Conservation (phyloP, 2,113 vertebrate genomes). For the Aptenodytes forsteri region DNA sequence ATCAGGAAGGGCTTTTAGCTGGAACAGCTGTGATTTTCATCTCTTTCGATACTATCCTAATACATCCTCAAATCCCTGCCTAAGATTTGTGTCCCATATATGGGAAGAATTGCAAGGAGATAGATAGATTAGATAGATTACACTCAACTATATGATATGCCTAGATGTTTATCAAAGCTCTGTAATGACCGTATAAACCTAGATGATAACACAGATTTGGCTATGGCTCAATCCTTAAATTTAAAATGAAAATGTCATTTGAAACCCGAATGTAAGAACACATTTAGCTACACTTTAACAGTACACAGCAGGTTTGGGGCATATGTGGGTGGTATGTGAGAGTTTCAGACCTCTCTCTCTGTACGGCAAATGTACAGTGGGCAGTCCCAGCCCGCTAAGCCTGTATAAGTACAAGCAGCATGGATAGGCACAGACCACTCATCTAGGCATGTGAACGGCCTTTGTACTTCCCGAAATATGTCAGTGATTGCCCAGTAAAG, state of each 20-base stretch:
- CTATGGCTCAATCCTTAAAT: constrained; percentile 24
- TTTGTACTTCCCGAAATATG: not conserved
- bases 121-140: constrained; percentile 61
- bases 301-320: not conserved
- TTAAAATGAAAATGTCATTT: constrained; percentile 30
- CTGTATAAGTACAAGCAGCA: not conserved
- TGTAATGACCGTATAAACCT: constrained; percentile 49
- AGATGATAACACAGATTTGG: constrained; percentile 37
- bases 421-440: not conserved
- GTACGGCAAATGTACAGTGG: not conserved
- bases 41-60: constrained; percentile 66
- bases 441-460: not conserved
- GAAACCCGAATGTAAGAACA: constrained; percentile 6
- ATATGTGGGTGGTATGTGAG: not conserved
- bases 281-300: not conserved
- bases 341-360: not conserved
- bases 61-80: constrained; percentile 63
- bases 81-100: constrained; percentile 62
- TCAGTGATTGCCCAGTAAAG: not conserved
- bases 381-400: not conserved
- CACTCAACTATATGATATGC: not conserved
- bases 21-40: constrained; percentile 71
- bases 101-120: constrained; percentile 59
- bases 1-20: constrained; percentile 69
- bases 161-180: constrained; percentile 56